Base-by-base conservation (phyloP, 2,113 vertebrate genomes). In the Albula goreensis region DNA sequence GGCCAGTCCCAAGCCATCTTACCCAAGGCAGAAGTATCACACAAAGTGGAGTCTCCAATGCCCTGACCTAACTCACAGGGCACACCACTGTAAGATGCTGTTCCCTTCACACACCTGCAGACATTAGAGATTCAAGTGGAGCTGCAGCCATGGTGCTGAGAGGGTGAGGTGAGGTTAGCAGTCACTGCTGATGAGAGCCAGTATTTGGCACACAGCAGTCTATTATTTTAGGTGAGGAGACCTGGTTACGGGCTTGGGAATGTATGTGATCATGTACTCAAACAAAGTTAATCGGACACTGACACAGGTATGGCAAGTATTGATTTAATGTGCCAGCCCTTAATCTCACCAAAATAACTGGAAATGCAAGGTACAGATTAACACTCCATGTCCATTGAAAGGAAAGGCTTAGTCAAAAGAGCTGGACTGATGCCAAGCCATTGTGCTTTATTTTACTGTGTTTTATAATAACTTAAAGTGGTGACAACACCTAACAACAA, bases 281-380 rank as follows among this genome's bases (percentile, higher is more conserved):
- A 3, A 19, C 60, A 22, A 12, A 79, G 60, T 63, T 57, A 9
- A 60, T 66, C 17, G n/a, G 49, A 25, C 17, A 6, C 17, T 8
- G 17, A 60, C 10, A 49, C 15, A 41, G 31, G 31, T 41, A 41
- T 41, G 3, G 50, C 41, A 50, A 48, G 41, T 17, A 53, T 60
- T 63, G 79, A 88, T 86, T 86, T 83, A 8, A 25, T 22, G 49
- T 50, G 81, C 22, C 31, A 52, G 74, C 19, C 31, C 80, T 49
- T 78, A 85, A 83, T 50, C 80, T 66, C 66, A 83, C 13, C 51
- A 57, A 83, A 83, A 86, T 25, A 50, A 83, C 50, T 41, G 50
- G 81, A 48, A 85, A 6, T 25, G 3, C 41, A 9, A 78, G 77
- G 60, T 15, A 15, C 60, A 66, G 17, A 15, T 66, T 22, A 83